phyloP scores from a whole-genome alignment of 2,888 invertebrate genomes.

The Tetropium fuscum region DNA sequence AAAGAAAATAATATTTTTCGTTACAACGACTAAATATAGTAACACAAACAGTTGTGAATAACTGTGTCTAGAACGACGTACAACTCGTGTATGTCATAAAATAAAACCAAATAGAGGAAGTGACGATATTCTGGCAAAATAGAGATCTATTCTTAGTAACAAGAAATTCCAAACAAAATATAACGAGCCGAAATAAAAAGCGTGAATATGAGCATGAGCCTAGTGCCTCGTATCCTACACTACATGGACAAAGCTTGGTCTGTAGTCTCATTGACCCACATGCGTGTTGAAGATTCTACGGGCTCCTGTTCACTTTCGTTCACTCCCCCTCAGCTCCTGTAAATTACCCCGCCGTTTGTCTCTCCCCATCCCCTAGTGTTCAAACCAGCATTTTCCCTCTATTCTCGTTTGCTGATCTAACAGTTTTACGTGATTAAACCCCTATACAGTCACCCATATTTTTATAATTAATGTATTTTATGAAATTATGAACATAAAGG shows the following conservation, averaged over 20 bases:
- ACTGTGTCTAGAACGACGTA: too few relatives aligned
- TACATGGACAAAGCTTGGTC: not conserved
- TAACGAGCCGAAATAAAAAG: constrained; percentile 1
- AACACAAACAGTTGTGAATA: too few relatives aligned
- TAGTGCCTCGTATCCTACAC: not conserved
- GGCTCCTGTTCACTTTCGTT: not conserved
- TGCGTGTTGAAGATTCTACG: constrained; percentile 4
- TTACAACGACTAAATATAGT: too few relatives aligned
- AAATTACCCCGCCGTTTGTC: not conserved
- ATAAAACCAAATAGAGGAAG: not conserved
- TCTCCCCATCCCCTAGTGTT: not conserved
- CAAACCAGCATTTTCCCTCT: not conserved
- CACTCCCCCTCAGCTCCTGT: constrained; percentile 1
- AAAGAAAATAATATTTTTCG: too few relatives aligned
- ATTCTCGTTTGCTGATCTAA: not conserved
- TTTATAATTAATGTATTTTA: constrained; percentile 5
- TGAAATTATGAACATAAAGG: not conserved
- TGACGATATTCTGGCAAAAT: not conserved
- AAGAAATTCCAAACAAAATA: not conserved
- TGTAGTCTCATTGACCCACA: constrained; percentile 15
- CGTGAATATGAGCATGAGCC: not conserved
- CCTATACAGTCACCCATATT: constrained; percentile 6
- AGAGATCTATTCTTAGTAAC: constrained; percentile 7
- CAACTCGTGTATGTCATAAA: too few relatives aligned
- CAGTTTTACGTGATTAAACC: constrained; percentile 1